Evolutionary conservation across 2,113 vertebrate genomes (phyloP).

Genomic region (Xiphias gladius): DNA sequence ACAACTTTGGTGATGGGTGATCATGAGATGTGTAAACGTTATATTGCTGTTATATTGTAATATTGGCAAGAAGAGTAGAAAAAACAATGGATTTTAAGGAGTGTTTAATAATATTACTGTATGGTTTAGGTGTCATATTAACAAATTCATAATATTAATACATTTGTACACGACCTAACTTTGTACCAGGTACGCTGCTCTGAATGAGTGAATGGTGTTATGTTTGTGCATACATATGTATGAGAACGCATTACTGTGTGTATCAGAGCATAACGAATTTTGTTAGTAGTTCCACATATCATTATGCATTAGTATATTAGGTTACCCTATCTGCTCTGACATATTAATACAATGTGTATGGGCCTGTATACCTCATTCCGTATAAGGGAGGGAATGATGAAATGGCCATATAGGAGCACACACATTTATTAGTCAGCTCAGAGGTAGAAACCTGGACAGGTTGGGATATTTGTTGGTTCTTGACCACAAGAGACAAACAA

Average conservation of each 20-base stretch:
- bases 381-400: constrained; percentile 16
- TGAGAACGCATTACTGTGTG: constrained; percentile 32
- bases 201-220: not conserved
- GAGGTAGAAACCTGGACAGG: not conserved
- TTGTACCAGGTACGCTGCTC: not conserved
- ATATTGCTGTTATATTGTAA: not conserved
- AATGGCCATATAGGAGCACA: not conserved
- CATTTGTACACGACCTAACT: not conserved
- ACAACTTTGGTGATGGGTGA: not conserved
- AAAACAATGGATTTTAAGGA: not conserved
- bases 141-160: constrained; percentile 8
- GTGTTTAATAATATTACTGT: not conserved
- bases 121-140: not conserved
- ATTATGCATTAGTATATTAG: constrained; percentile 56
- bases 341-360: constrained; percentile 26
- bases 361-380: not conserved
- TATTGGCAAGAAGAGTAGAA: not conserved
- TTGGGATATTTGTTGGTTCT: not conserved
- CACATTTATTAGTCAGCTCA: not conserved
- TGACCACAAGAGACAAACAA: not conserved
- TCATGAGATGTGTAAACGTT: not conserved
- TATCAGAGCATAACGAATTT: constrained; percentile 39
- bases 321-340: constrained; percentile 29
- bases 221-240: constrained; percentile 34
- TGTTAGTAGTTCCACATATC: constrained; percentile 48